phyloP scores from a whole-genome alignment of 2,888 invertebrate genomes.

The Tolmerus cingulatus region DNA sequence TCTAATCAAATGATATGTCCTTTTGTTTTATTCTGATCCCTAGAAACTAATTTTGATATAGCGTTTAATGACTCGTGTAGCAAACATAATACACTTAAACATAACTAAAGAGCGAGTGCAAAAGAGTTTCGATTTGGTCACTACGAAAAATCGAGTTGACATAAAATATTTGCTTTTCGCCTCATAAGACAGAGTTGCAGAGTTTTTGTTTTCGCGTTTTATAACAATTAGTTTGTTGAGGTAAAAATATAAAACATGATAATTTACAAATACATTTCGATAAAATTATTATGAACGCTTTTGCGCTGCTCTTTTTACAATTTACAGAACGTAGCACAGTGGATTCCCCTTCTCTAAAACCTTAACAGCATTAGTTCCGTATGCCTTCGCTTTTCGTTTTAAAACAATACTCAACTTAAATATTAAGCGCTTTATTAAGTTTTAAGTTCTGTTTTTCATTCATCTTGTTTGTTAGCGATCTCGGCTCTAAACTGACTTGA shows the following conservation, averaged over 20 bases:
- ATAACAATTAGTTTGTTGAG: background rate
- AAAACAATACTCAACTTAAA: conserved; percentile 35
- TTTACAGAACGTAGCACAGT: background rate
- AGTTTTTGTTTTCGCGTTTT: background rate
- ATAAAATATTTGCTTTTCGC: background rate
- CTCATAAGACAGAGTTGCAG: conserved; percentile 6
- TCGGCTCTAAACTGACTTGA: background rate
- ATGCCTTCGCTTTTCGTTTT: conserved; percentile 19
- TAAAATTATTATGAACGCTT: background rate
- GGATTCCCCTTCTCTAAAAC: background rate
- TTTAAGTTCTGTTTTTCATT: background rate
- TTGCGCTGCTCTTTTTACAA: background rate
- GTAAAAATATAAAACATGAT: background rate
- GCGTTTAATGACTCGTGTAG: background rate
- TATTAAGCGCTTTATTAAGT: conserved; percentile 37
- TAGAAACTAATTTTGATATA: background rate
- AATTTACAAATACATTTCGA: background rate
- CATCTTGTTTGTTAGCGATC: background rate
- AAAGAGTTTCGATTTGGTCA: background rate
- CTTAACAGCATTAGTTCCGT: background rate
- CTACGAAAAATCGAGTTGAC: too few species aligned
- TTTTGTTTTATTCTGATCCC: background rate
- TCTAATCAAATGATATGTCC: conserved; percentile 32
- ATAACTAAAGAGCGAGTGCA: background rate
- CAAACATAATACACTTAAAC: background rate